Evolutionary conservation across 2,888 invertebrate species (phyloP).

Genomic region (Leucoptera coffeella): DNA sequence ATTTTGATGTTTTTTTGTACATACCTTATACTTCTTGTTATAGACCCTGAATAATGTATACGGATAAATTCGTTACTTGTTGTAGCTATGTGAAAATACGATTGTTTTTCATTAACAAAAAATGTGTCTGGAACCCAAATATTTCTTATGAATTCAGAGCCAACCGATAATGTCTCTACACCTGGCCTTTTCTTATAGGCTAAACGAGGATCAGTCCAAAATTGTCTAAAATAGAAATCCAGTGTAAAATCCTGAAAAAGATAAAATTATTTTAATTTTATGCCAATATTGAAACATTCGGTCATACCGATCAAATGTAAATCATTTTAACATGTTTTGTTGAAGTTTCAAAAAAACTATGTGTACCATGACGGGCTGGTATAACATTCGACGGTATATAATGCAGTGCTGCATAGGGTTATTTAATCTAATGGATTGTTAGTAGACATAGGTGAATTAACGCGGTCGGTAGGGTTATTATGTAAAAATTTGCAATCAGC

Average conservation of each 20-base stretch:
- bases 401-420: too few species aligned
- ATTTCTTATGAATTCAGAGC: slow-evolving; percentile 92
- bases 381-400: too few species aligned
- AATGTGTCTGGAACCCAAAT: slow-evolving; percentile 99
- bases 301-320: too few species aligned
- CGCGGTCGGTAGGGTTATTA: too few species aligned
- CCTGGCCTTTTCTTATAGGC: slow-evolving; percentile 83
- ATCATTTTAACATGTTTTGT: neutral
- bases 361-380: too few species aligned
- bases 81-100: slow-evolving; percentile 98
- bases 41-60: slow-evolving; percentile 90
- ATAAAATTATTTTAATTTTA: too few species aligned
- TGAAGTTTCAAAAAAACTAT: neutral
- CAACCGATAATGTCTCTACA: slow-evolving; percentile 86
- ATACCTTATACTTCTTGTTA: slow-evolving; percentile 92
- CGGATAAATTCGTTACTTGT: slow-evolving; percentile 99
- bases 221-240: slow-evolving; percentile 98
- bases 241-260: slow-evolving; percentile 82
- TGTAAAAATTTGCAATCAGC: too few species aligned
- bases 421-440: too few species aligned
- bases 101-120: slow-evolving; percentile 99
- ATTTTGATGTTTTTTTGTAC: too few species aligned
- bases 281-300: too few species aligned
- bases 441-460: too few species aligned
- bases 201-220: slow-evolving; percentile 94